A percentile compares a stretch with the other conserved stretches of the same genome.
Evolutionary conservation across 2,888 invertebrate genomes (phyloP).

Genomic region (Amiota minor): DNA sequence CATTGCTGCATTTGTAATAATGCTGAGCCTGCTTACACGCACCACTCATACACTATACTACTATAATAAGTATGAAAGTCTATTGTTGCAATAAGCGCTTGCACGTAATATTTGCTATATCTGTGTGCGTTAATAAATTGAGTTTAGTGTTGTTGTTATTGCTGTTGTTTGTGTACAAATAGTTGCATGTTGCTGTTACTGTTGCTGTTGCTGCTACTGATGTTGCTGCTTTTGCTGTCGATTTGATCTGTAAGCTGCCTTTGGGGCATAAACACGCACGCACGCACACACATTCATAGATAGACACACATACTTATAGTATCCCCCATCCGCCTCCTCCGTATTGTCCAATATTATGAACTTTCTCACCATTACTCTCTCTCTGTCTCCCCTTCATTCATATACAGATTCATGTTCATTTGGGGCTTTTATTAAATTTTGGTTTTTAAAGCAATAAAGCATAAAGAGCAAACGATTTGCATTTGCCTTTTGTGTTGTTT

Average conservation of each 20-base stretch:
- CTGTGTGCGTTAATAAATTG: constrained; percentile 61
- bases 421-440: constrained; percentile 64
- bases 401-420: constrained; percentile 52
- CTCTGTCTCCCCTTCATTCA: not conserved
- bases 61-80: too few relatives aligned
- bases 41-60: too few relatives aligned
- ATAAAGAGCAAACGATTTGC: constrained; percentile 35
- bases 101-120: constrained; percentile 1
- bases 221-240: constrained; percentile 49
- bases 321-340: not conserved
- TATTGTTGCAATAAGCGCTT: constrained; percentile 6
- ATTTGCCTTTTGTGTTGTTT: constrained; percentile 9
- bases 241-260: constrained; percentile 62
- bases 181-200: constrained; percentile 42
- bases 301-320: constrained; percentile 3
- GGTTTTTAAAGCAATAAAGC: constrained; percentile 52
- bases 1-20: constrained; percentile 55
- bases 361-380: not conserved
- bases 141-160: constrained; percentile 41
- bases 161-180: constrained; percentile 47
- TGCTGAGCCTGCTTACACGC: constrained; percentile 23
- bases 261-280: constrained; percentile 53
- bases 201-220: constrained; percentile 29
- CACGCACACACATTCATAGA: constrained; percentile 23
- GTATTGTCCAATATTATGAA: not conserved